These are phyloP conservation scores for Hystrix brachyura DNA, from an alignment of 2,113 vertebrate species.

Conservation along the genomic window DNA sequence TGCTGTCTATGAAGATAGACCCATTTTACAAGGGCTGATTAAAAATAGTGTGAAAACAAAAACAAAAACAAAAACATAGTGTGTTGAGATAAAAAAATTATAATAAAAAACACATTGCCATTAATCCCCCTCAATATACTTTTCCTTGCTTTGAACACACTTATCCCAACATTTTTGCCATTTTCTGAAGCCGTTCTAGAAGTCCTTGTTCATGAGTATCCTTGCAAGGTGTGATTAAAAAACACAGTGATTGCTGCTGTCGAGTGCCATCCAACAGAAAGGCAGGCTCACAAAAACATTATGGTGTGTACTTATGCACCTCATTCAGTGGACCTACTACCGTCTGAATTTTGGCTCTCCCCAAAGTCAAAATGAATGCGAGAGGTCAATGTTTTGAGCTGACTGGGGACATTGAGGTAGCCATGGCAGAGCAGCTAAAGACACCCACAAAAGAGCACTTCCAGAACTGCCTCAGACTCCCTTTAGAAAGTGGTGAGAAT, in stretches of 20 bases:
- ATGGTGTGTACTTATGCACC: neutral
- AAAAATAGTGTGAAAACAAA: neutral
- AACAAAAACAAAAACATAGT: neutral
- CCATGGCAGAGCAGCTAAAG: neutral
- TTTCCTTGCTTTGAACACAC: neutral
- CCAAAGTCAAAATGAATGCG: neutral
- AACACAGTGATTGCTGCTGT: neutral
- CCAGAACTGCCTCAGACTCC: neutral
- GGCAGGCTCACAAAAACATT: neutral
- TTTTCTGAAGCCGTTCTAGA: neutral
- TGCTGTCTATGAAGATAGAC: neutral
- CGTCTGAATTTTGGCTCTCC: neutral
- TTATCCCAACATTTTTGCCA: neutral
- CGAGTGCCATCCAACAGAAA: neutral
- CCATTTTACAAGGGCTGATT: neutral
- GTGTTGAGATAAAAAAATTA: neutral
- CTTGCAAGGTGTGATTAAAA: neutral
- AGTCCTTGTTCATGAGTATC: neutral
- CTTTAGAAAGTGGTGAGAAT: neutral
- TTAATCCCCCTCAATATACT: neutral
- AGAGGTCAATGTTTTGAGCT: neutral
- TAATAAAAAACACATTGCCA: neutral
- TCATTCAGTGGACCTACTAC: neutral
- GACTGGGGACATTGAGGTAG: neutral
- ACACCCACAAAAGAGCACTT: neutral